Conservation (phyloP, 2,888 invertebrate species). For the Amphiduros pacificus region DNA sequence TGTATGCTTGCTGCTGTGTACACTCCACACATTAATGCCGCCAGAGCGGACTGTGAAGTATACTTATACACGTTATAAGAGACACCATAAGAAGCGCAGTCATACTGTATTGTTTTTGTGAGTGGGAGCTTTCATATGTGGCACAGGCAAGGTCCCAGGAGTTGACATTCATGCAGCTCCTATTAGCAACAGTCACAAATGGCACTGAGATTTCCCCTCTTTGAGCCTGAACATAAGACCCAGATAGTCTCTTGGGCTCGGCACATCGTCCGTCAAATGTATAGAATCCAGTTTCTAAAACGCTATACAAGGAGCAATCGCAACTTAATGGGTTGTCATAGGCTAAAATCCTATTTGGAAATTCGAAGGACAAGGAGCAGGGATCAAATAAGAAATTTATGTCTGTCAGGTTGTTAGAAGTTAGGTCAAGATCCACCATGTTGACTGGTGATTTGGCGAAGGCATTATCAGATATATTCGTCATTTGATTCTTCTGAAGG, state of each 20-base stretch:
- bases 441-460: background rate
- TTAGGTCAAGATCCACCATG: background rate
- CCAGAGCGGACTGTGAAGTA: too few species aligned
- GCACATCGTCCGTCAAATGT: background rate
- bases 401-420: background rate
- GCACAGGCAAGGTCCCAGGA: constrained; percentile 1
- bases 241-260: background rate
- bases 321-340: background rate
- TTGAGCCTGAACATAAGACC: background rate
- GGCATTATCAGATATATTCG: background rate
- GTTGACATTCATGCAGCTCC: background rate
- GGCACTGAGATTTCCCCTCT: background rate
- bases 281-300: background rate
- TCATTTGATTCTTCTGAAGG: background rate
- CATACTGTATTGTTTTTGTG: too few species aligned
- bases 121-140: too few species aligned
- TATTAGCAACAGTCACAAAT: background rate
- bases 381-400: background rate
- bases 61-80: too few species aligned
- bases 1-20: too few species aligned
- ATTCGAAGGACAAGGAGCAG: background rate
- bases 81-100: too few species aligned
- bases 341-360: background rate
- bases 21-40: too few species aligned
- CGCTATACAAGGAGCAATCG: background rate